Percentiles rank a stretch among this genome's conserved stretches.
Evolutionary conservation across 2,113 vertebrate species (phyloP).

Genomic region (Ibidorhyncha struthersii): DNA sequence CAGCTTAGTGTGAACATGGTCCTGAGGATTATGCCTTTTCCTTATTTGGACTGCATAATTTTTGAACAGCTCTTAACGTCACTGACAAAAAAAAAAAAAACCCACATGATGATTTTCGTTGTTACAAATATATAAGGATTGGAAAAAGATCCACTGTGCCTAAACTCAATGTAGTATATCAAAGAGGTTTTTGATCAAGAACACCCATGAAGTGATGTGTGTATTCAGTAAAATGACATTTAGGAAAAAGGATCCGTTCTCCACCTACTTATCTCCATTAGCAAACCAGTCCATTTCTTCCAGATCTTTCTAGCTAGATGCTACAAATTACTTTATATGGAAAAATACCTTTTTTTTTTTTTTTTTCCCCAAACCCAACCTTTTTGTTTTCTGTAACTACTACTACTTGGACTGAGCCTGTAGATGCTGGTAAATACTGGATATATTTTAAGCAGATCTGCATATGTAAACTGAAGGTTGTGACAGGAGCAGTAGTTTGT

Average conservation of each 20-base stretch:
- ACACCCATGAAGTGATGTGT: not conserved
- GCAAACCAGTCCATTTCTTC: not conserved
- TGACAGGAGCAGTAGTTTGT: not conserved
- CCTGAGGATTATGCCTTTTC: not conserved
- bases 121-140: not conserved
- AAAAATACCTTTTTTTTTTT: not conserved
- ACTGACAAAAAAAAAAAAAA: not conserved
- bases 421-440: not conserved
- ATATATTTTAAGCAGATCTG: not conserved
- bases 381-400: not conserved
- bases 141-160: not conserved
- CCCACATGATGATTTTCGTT: not conserved
- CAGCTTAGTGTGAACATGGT: not conserved
- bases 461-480: not conserved
- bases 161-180: not conserved
- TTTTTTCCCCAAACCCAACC: not conserved
- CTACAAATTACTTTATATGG: not conserved
- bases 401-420: not conserved
- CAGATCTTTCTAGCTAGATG: not conserved
- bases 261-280: not conserved
- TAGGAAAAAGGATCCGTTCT: not conserved
- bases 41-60: conserved; percentile 24
- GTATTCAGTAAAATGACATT: not conserved
- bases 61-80: not conserved
- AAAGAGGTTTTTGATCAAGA: not conserved